Conservation (phyloP, 1,140 invertebrate genomes). For the Drosophila eugracilis region DNA sequence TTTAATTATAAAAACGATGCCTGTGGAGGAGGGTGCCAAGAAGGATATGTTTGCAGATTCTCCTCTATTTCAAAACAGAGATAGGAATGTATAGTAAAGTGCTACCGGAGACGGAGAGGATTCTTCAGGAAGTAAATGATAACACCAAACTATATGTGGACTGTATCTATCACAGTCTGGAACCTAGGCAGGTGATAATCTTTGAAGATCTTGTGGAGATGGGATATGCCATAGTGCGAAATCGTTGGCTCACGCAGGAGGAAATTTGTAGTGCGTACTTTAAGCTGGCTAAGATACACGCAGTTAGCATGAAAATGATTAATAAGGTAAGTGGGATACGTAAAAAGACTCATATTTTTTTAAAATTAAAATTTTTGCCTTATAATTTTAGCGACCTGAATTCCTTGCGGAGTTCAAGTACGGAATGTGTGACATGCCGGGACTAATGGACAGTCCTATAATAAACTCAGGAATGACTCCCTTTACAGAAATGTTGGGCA, state of each 20-base stretch:
- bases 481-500: conserved; percentile 40
- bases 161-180: conserved; percentile 53
- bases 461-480: conserved; percentile 23
- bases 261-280: conserved; percentile 43
- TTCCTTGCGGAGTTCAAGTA: conserved; percentile 29
- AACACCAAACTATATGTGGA: conserved; percentile 25
- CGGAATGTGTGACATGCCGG: conserved; percentile 26
- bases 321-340: conserved; percentile 23
- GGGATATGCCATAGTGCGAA: conserved; percentile 54
- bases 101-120: conserved; percentile 54
- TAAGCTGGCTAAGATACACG: conserved; percentile 66
- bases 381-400: conserved; percentile 28
- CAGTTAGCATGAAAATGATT: conserved; percentile 48
- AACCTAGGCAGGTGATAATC: conserved; percentile 48
- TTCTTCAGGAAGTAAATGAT: conserved; percentile 43
- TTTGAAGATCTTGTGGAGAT: conserved; percentile 62
- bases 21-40: conserved; percentile 53
- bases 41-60: conserved; percentile 47
- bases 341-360: neutral
- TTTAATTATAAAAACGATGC: conserved; percentile 71
- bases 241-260: conserved; percentile 25
- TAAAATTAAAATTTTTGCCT: neutral
- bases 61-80: conserved; percentile 61
- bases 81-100: conserved; percentile 60
- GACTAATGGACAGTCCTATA: conserved; percentile 26